phyloP scores from a whole-genome alignment of 2,797 vertebrate genomes.

The Hippoglossus hippoglossus region DNA sequence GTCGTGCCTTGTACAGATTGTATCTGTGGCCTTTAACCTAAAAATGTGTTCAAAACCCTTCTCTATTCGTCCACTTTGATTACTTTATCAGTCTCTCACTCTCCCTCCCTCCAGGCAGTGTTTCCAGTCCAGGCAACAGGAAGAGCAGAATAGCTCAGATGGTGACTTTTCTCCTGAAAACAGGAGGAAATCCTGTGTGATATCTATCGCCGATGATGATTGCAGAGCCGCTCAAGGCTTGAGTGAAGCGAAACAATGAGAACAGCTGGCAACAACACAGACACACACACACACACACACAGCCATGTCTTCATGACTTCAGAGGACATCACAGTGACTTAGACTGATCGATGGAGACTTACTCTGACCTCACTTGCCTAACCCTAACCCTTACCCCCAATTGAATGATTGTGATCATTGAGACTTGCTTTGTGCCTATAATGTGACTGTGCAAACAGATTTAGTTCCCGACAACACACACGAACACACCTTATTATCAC shows the following conservation, averaged over 20 bases:
- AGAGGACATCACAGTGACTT: no score
- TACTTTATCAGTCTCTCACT: not conserved
- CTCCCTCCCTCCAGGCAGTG: not conserved
- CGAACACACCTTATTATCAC: conserved; percentile 40
- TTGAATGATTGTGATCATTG: no score
- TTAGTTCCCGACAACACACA: not conserved
- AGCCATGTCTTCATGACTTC: not conserved
- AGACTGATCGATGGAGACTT: no score
- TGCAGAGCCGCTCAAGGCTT: conserved; percentile 22
- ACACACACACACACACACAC: conserved; percentile 12
- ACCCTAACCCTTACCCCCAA: no score
- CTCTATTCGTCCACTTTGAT: not conserved
- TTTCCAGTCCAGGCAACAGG: conserved; percentile 61
- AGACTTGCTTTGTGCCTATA: not conserved
- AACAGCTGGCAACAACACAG: conserved; percentile 40
- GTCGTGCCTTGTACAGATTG: no score
- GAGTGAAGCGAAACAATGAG: conserved; percentile 64
- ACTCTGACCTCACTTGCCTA: no score
- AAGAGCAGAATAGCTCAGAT: conserved; percentile 41
- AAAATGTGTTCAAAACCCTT: not conserved
- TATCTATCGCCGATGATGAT: conserved; percentile 63
- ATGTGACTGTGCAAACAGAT: no score
- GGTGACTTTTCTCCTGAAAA: conserved; percentile 61
- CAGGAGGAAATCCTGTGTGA: conserved; percentile 79
- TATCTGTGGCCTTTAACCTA: not conserved